These are phyloP conservation scores for Dynastes maya DNA, from an alignment of 2,888 invertebrate genomes.

Conservation along the genomic window DNA sequence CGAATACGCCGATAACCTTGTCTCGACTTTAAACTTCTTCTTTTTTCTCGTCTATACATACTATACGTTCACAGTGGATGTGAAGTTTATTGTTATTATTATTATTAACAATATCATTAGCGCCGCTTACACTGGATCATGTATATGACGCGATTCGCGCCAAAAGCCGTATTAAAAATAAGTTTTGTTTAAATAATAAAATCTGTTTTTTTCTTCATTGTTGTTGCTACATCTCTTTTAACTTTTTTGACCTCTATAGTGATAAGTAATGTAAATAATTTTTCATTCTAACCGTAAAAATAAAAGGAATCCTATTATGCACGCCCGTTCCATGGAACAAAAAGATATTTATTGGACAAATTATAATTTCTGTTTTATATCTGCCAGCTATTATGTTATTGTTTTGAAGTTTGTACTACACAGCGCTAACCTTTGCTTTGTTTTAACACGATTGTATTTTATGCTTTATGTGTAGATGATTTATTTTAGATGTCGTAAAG, in stretches of 20 bases:
- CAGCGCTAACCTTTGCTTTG: no score
- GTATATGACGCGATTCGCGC: not conserved
- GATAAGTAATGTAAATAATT: constrained; percentile 19
- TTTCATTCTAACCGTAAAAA: not conserved
- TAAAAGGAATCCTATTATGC: constrained; percentile 7
- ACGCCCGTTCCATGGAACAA: not conserved
- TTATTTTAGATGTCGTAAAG: no score
- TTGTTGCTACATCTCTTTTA: constrained; percentile 27
- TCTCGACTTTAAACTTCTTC: constrained; percentile 4
- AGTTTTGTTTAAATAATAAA: constrained; percentile 42
- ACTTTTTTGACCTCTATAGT: constrained; percentile 24
- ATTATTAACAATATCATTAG: constrained; percentile 13
- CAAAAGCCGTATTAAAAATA: constrained; percentile 32
- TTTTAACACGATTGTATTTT: no score
- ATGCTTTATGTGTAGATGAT: no score
- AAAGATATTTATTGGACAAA: not conserved
- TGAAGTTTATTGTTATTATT: constrained; percentile 24
- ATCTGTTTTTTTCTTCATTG: constrained; percentile 27
- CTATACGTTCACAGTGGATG: not conserved
- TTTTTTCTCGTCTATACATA: not conserved
- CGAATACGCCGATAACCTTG: constrained; percentile 26
- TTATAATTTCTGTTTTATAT: no score
- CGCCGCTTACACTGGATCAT: not conserved
- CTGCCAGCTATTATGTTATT: no score
- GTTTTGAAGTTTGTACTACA: no score